phyloP scores from a whole-genome alignment of 2,113 vertebrate species.

The Cinclus cinclus region DNA sequence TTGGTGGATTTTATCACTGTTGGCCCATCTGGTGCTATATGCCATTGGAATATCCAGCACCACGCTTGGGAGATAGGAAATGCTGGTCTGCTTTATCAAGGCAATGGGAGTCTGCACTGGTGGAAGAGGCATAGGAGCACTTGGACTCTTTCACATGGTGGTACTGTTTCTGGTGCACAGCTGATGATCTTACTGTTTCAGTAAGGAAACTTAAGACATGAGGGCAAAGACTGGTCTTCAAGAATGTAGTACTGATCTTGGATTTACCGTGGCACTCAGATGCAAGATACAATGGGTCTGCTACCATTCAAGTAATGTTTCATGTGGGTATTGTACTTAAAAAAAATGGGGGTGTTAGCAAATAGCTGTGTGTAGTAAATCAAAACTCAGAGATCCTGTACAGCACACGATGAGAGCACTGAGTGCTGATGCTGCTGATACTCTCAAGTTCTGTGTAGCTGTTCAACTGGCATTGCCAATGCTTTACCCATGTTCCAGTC shows the following conservation, averaged over 20 bases:
- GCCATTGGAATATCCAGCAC: not conserved
- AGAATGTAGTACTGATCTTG: not conserved
- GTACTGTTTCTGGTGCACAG: not conserved
- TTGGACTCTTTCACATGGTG: not conserved
- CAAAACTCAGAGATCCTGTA: not conserved
- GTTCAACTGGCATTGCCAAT: not conserved
- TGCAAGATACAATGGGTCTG: not conserved
- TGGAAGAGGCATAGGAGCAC: not conserved
- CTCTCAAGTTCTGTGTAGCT: not conserved
- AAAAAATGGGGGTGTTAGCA: not conserved
- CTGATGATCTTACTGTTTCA: not conserved
- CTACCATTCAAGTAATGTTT: not conserved
- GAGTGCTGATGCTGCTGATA: not conserved
- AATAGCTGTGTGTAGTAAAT: not conserved
- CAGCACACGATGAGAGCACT: not conserved
- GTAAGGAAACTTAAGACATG: not conserved
- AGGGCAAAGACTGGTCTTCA: not conserved
- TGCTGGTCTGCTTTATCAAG: not conserved
- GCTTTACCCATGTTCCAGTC: not conserved
- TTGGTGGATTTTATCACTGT: not conserved
- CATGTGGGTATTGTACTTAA: not conserved
- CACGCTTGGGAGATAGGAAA: not conserved
- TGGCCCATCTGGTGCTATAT: not conserved
- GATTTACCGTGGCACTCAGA: not conserved
- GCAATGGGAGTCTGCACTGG: not conserved